A percentile compares a stretch with the other conserved stretches of the same genome.
Conservation (phyloP, 2,888 invertebrate species). For the Pomacea canaliculata region DNA sequence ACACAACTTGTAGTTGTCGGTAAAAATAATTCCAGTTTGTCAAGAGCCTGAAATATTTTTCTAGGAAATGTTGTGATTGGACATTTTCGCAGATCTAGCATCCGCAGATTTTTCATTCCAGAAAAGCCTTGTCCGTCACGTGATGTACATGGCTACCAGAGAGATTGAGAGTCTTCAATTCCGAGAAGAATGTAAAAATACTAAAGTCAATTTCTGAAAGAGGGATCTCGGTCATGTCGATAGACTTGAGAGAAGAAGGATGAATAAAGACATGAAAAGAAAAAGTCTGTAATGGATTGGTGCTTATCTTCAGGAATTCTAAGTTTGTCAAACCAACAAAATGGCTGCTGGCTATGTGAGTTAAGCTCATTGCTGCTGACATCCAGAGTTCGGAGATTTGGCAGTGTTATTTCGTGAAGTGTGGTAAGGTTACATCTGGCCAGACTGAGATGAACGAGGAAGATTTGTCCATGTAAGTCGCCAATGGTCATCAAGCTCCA, state of each 20-base stretch:
- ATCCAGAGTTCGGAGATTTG: not conserved
- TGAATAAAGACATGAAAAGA: not conserved
- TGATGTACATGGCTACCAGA: not conserved
- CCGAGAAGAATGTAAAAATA: not conserved
- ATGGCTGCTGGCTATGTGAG: not conserved
- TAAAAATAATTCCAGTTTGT: not conserved
- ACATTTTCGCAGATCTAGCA: not conserved
- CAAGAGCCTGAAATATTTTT: not conserved
- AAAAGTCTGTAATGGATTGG: not conserved
- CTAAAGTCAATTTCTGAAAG: not conserved
- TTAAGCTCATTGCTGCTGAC: not conserved
- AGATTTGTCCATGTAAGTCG: not conserved
- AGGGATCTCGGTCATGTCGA: not conserved
- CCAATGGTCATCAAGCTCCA: not conserved
- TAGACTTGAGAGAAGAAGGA: not conserved
- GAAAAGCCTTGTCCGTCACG: not conserved
- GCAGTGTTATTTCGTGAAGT: not conserved
- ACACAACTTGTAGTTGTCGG: not conserved
- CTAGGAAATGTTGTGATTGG: not conserved
- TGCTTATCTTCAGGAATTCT: not conserved
- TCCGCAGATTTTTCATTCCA: not conserved
- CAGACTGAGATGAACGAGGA: slow-evolving; percentile 10
- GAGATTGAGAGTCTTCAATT: not conserved
- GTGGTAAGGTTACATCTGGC: not conserved
- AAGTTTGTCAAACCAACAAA: not conserved